Evolutionary conservation across 2,888 invertebrate genomes (phyloP).

Genomic region (Aphidoletes aphidimyza): DNA sequence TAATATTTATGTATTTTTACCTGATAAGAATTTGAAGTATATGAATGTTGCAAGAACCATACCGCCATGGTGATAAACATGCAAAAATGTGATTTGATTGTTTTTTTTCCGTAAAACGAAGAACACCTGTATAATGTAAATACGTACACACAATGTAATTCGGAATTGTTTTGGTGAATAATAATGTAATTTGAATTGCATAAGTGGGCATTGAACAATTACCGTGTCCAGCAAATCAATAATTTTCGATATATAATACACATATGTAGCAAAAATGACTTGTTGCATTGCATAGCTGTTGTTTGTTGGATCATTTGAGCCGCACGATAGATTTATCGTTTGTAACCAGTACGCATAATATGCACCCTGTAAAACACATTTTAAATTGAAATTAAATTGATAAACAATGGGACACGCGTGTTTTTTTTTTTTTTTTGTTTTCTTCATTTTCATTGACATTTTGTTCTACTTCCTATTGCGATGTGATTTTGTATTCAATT

Average conservation of each 20-base stretch:
- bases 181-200: too few relatives aligned
- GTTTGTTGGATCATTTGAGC: background rate
- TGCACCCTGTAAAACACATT: background rate
- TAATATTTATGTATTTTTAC: slow-evolving; percentile 62
- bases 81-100: slow-evolving; percentile 75
- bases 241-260: slow-evolving; percentile 72
- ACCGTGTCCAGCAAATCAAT: slow-evolving; percentile 75
- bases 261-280: slow-evolving; percentile 66
- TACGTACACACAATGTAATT: too few relatives aligned
- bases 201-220: too few relatives aligned
- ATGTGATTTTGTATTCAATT: too few relatives aligned
- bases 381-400: background rate
- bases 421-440: too few relatives aligned
- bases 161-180: too few relatives aligned
- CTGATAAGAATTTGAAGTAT: slow-evolving; percentile 70
- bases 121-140: slow-evolving; percentile 67
- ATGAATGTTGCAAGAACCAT: slow-evolving; percentile 75
- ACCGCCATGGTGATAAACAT: slow-evolving; percentile 77
- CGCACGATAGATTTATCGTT: slow-evolving; percentile 11
- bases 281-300: slow-evolving; percentile 25
- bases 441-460: background rate
- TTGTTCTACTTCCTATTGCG: background rate
- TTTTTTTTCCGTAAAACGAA: slow-evolving; percentile 77
- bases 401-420: background rate
- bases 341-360: slow-evolving; percentile 22